These are phyloP conservation scores for Felis chaus DNA, from an alignment of 2,113 vertebrate genomes.

Conservation along the genomic window DNA sequence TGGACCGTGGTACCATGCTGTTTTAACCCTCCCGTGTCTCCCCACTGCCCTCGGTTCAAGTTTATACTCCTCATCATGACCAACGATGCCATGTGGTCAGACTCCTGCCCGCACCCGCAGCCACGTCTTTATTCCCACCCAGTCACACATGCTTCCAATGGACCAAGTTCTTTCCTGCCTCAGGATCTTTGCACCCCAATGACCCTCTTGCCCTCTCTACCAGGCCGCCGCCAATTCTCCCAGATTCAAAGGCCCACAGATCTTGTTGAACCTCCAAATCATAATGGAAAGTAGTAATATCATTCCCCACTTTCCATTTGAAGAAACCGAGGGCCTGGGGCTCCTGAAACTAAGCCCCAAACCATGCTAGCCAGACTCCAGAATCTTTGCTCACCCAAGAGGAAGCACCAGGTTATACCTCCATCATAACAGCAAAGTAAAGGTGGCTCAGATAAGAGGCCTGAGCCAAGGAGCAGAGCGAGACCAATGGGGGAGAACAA, in stretches of 20 bases:
- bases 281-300: background rate
- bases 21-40: background rate
- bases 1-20: background rate
- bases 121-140: background rate
- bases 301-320: background rate
- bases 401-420: background rate
- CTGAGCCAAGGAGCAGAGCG: background rate
- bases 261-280: background rate
- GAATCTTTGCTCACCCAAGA: background rate
- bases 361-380: background rate
- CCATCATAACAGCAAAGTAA: too few relatives aligned
- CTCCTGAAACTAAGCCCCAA: background rate
- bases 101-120: background rate
- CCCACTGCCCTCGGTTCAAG: background rate
- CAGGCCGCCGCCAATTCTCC: background rate
- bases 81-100: background rate
- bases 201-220: background rate
- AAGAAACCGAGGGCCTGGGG: background rate
- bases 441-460: background rate
- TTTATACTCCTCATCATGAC: background rate
- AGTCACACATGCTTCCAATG: background rate
- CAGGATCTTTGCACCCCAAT: background rate
- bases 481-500: background rate
- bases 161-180: background rate
- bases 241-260: background rate